Conservation (phyloP, 2,113 vertebrate species). For the Perca schrenkii region DNA sequence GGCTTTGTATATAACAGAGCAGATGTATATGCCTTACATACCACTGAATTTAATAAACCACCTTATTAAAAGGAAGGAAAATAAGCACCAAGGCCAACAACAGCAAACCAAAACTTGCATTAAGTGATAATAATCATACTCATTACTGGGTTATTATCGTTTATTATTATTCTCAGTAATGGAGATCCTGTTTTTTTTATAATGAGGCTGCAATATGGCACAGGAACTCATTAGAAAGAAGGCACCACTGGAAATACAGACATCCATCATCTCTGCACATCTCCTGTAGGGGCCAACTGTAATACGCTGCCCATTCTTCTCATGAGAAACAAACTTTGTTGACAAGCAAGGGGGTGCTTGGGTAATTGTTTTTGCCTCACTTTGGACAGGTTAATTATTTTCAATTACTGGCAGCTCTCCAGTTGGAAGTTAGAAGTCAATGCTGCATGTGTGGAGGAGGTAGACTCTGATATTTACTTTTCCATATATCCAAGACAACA, state of each 20-base stretch:
- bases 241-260: conserved; percentile 63
- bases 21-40: conserved; percentile 27
- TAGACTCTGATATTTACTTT: conserved; percentile 48
- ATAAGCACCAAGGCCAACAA: conserved; percentile 34
- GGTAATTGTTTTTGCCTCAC: conserved; percentile 81
- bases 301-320: conserved; percentile 67
- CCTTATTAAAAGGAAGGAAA: conserved; percentile 36
- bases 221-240: conserved; percentile 74
- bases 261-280: conserved; percentile 77
- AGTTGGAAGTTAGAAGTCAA: conserved; percentile 64
- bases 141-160: conserved; percentile 68
- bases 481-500: conserved; percentile 53
- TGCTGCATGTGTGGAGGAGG: conserved; percentile 38
- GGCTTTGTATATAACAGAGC: conserved; percentile 18
- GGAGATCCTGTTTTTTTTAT: conserved; percentile 44
- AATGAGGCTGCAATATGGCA: conserved; percentile 63
- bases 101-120: conserved; percentile 48
- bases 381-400: conserved; percentile 83
- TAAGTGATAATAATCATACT: conserved; percentile 66
- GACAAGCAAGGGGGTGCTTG: conserved; percentile 71
- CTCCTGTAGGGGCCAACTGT: conserved; percentile 59
- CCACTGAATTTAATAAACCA: conserved; percentile 31
- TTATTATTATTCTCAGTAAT: conserved; percentile 67
- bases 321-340: conserved; percentile 71
- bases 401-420: conserved; percentile 77